Conservation (phyloP, 2,113 vertebrate species). For the Strix uralensis region DNA sequence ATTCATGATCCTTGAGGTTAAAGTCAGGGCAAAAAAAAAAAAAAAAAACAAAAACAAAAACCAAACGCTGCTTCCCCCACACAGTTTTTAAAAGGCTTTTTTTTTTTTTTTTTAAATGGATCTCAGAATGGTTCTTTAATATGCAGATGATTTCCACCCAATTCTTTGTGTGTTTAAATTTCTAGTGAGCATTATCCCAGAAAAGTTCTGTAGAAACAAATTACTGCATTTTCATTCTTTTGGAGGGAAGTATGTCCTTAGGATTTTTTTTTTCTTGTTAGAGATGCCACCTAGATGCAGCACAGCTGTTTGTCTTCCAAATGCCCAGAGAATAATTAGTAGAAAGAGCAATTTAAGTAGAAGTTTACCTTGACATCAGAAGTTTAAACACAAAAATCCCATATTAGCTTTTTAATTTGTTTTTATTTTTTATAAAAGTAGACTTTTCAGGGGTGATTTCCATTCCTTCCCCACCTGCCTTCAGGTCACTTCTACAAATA, state of each 20-base stretch:
- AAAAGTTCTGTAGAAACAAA: background rate
- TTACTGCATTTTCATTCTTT: background rate
- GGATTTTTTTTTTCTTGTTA: background rate
- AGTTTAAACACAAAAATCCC: background rate
- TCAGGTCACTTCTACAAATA: background rate
- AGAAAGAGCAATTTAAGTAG: background rate
- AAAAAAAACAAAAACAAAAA: no score
- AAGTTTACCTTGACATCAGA: background rate
- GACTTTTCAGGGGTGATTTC: background rate
- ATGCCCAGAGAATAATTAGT: background rate
- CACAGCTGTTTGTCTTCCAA: background rate
- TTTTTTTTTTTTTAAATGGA: background rate
- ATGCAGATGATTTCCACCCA: background rate
- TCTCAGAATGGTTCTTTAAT: background rate
- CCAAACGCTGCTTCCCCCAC: background rate
- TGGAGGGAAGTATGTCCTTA: background rate
- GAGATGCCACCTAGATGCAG: background rate
- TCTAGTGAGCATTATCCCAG: background rate
- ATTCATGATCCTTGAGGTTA: background rate
- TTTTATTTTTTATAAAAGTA: background rate
- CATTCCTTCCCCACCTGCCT: background rate
- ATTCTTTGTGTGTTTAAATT: background rate
- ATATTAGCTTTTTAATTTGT: background rate
- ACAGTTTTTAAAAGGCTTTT: background rate
- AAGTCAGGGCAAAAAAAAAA: background rate